Percentiles rank a stretch among this genome's conserved stretches.
Conservation (phyloP, 2,888 invertebrate species). For the Tinea semifulvella region DNA sequence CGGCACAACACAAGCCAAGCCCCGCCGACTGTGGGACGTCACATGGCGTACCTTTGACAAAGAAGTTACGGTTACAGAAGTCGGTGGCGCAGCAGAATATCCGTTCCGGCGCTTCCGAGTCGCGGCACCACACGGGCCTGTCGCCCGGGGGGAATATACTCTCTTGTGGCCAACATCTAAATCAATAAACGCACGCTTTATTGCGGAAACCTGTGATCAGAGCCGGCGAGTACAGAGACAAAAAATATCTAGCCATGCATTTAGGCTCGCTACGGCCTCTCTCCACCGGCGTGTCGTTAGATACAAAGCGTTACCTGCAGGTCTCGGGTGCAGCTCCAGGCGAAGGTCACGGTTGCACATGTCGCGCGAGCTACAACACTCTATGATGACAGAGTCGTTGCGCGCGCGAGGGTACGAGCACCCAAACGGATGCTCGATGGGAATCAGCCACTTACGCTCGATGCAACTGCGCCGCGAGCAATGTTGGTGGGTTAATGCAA, state of each 20-base stretch:
- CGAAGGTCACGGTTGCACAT: slow-evolving; percentile 80
- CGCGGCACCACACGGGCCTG: slow-evolving; percentile 70
- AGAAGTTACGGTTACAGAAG: slow-evolving; percentile 71
- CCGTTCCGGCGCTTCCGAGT: slow-evolving; percentile 39
- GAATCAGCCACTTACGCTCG: slow-evolving; percentile 76
- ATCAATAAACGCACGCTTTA: slow-evolving; percentile 37
- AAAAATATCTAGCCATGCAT: slow-evolving; percentile 43
- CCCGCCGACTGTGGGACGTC: background rate
- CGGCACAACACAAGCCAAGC: slow-evolving; percentile 12
- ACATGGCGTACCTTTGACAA: slow-evolving; percentile 35
- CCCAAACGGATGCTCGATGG: slow-evolving; percentile 83
- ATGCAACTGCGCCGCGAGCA: slow-evolving; percentile 76
- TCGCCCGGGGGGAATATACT: slow-evolving; percentile 68
- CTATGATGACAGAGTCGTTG: slow-evolving; percentile 81
- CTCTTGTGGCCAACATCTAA: slow-evolving; percentile 70
- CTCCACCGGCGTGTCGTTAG: slow-evolving; percentile 26
- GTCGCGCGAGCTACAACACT: slow-evolving; percentile 79
- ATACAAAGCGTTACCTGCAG: slow-evolving; percentile 68
- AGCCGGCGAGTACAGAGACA: slow-evolving; percentile 35
- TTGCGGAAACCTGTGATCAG: slow-evolving; percentile 52
- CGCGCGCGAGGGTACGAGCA: slow-evolving; percentile 79
- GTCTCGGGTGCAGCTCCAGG: slow-evolving; percentile 72
- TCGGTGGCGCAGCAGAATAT: slow-evolving; percentile 73
- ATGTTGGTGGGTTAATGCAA: slow-evolving; percentile 32
- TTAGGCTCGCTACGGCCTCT: too few species aligned